These are phyloP conservation scores for Camelus bactrianus DNA, from an alignment of 2,113 vertebrate genomes.

Conservation along the genomic window DNA sequence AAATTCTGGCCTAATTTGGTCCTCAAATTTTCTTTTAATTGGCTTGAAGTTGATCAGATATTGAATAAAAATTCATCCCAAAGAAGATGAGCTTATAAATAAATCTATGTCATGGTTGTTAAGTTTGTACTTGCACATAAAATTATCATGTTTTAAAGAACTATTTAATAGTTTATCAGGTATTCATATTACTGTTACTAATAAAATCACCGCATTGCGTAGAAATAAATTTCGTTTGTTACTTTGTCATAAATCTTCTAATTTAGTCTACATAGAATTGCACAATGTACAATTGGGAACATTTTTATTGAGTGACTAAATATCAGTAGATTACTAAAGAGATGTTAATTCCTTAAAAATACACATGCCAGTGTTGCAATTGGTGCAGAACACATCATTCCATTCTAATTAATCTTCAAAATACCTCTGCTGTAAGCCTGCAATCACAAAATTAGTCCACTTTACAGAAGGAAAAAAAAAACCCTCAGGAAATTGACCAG, in stretches of 20 bases:
- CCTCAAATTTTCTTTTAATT: conserved; percentile 33
- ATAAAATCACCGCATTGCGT: not conserved
- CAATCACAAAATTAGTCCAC: not conserved
- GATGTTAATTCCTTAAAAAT: conserved; percentile 30
- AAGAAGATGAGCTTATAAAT: not conserved
- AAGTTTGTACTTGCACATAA: conserved; percentile 7
- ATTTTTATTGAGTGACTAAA: conserved; percentile 17
- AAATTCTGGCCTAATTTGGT: not conserved
- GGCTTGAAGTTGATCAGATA: not conserved
- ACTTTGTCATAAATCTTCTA: conserved; percentile 1
- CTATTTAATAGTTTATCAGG: conserved; percentile 36
- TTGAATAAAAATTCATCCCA: not conserved
- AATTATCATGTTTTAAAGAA: conserved; percentile 10
- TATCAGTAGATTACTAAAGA: not conserved
- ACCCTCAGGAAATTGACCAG: not conserved
- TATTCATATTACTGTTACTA: conserved; percentile 25
- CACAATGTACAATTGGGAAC: not conserved
- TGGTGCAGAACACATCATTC: not conserved
- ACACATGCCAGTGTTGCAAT: not conserved
- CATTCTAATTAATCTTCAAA: not conserved
- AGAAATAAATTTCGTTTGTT: conserved; percentile 53
- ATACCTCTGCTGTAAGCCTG: not conserved
- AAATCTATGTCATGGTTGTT: not conserved
- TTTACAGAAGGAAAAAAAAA: conserved; percentile 12
- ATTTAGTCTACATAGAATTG: conserved; percentile 48